Conservation (phyloP, 2,888 invertebrate genomes). For the Parnassius orleans region DNA sequence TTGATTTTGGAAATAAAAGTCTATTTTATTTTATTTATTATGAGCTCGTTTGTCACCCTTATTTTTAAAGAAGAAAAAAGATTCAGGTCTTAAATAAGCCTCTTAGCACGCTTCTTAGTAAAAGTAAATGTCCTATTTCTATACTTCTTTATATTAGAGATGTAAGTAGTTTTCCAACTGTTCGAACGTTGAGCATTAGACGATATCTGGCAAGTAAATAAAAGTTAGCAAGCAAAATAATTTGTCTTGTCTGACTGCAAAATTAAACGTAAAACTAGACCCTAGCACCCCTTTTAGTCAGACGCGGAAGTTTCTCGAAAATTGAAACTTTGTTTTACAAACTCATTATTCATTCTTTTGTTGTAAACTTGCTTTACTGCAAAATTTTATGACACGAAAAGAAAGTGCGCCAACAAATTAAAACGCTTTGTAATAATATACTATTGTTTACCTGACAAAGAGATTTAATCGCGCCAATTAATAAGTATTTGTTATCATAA, state of each 20-base stretch:
- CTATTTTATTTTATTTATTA: too few relatives aligned
- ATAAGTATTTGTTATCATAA: conserved; percentile 21
- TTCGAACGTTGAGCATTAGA: too few relatives aligned
- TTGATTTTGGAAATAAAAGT: too few relatives aligned
- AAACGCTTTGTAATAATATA: conserved; percentile 62
- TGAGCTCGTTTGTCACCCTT: too few relatives aligned
- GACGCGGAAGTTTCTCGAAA: conserved; percentile 61
- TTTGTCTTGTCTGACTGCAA: conserved; percentile 28
- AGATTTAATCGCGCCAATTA: conserved; percentile 28
- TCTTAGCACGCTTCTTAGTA: too few relatives aligned
- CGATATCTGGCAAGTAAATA: conserved; percentile 3
- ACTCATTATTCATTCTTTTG: conserved; percentile 78
- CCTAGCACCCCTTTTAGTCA: conserved; percentile 58
- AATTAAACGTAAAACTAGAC: conserved; percentile 64
- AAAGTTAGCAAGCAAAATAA: conserved; percentile 19
- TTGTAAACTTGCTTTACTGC: conserved; percentile 63
- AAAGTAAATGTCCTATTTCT: too few relatives aligned
- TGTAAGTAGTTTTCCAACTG: too few relatives aligned
- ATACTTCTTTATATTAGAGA: too few relatives aligned
- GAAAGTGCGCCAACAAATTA: conserved; percentile 71
- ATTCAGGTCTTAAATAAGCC: too few relatives aligned
- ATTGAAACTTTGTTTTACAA: conserved; percentile 73
- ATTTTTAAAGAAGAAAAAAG: too few relatives aligned
- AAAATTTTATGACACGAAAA: conserved; percentile 72
- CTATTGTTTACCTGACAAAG: conserved; percentile 36